These are phyloP conservation scores for Melangyna quadrimaculata DNA, from an alignment of 2,888 invertebrate species.

Conservation along the genomic window DNA sequence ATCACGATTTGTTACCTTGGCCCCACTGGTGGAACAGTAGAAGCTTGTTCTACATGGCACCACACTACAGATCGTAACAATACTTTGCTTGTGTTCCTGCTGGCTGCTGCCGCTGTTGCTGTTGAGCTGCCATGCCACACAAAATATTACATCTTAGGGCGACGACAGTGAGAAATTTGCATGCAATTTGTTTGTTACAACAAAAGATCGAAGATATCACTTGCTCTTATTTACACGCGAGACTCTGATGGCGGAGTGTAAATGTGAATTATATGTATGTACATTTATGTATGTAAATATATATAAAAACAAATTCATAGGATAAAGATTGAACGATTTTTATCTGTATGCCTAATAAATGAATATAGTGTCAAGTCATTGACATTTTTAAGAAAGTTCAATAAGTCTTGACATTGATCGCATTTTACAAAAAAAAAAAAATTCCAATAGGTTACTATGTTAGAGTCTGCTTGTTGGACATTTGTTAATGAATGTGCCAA, in stretches of 20 bases:
- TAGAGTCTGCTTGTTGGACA: too few relatives aligned
- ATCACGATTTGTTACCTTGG: constrained; percentile 70
- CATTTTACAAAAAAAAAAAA: too few relatives aligned
- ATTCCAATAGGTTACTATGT: too few relatives aligned
- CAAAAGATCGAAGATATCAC: constrained; percentile 66
- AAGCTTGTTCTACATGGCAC: constrained; percentile 61
- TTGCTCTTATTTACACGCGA: constrained; percentile 62
- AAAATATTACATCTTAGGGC: constrained; percentile 60
- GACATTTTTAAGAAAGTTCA: constrained; percentile 52
- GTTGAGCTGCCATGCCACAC: constrained; percentile 47
- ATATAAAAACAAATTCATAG: neutral
- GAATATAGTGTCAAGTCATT: constrained; percentile 46
- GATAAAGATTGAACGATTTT: constrained; percentile 45
- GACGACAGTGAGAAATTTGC: constrained; percentile 69
- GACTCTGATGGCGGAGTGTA: constrained; percentile 1
- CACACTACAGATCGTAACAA: constrained; percentile 54
- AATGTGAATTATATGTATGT: neutral
- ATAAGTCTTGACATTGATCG: constrained; percentile 53
- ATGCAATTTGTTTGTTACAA: constrained; percentile 66
- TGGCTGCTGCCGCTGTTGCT: neutral
- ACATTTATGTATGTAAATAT: neutral
- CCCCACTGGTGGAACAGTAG: constrained; percentile 59
- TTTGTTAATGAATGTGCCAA: neutral
- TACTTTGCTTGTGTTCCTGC: constrained; percentile 38
- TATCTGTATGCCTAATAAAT: constrained; percentile 18